Percentiles rank a stretch among this genome's conserved stretches.
Conservation (phyloP, 1,140 invertebrate species). For the Pantala flavescens region DNA sequence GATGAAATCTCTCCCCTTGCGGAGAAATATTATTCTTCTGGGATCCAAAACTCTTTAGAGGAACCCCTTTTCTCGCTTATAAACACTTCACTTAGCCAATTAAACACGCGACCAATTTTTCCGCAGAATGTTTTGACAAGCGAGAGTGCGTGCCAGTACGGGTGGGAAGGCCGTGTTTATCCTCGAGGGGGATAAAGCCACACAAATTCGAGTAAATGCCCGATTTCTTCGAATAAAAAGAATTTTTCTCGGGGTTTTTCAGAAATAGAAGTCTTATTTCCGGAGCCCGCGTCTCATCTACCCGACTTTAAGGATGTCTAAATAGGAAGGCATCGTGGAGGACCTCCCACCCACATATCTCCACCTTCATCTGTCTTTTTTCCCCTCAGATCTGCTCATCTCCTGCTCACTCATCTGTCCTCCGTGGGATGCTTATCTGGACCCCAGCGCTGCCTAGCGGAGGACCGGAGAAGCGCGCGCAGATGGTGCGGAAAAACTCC, state of each 20-base stretch:
- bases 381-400: no score
- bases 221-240: not conserved
- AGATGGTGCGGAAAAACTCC: no score
- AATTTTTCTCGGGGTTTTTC: not conserved
- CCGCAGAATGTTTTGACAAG: not conserved
- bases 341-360: no score
- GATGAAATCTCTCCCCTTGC: not conserved
- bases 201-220: not conserved
- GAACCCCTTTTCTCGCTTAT: not conserved
- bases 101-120: constrained; percentile 2
- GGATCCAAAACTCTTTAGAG: no score
- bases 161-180: not conserved
- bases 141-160: not conserved
- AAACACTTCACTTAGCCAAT: constrained; percentile 9
- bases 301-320: no score
- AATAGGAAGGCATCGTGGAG: no score
- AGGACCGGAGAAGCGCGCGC: no score
- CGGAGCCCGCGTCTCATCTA: not conserved
- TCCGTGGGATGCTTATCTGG: no score
- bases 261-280: not conserved
- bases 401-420: no score
- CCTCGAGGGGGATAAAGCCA: not conserved
- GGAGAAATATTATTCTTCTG: not conserved
- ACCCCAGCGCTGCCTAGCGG: no score
- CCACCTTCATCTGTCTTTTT: no score